These are phyloP conservation scores for Napeogenes sylphis DNA, from an alignment of 2,888 invertebrate genomes.

Conservation along the genomic window DNA sequence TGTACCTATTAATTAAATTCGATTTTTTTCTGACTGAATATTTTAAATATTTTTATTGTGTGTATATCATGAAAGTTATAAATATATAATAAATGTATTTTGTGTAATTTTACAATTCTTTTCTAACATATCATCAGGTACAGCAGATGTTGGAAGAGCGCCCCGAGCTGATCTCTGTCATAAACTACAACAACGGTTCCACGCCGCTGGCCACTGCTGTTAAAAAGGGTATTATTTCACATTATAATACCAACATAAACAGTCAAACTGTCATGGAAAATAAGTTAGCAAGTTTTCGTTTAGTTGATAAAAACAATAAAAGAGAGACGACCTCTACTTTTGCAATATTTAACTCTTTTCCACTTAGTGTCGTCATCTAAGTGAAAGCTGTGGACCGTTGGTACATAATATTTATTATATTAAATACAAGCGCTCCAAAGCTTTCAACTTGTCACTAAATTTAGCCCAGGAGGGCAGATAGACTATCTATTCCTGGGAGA, in stretches of 20 bases:
- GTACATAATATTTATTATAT: neutral
- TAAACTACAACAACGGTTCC: conserved; percentile 65
- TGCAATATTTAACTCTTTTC: too few species aligned
- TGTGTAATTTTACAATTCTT: too few species aligned
- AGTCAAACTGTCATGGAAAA: too few species aligned
- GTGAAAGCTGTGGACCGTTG: neutral
- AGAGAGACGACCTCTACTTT: too few species aligned
- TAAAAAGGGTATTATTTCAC: conserved; percentile 49
- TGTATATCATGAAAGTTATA: too few species aligned
- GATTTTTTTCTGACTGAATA: too few species aligned
- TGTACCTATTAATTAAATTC: too few species aligned
- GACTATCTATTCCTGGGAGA: conserved; percentile 1
- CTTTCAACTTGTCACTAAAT: neutral
- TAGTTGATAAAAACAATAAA: too few species aligned
- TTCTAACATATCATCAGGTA: conserved; percentile 39
- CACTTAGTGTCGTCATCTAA: too few species aligned
- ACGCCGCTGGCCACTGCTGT: conserved; percentile 76
- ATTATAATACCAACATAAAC: neutral
- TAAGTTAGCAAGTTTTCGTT: too few species aligned
- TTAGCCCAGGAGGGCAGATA: neutral
- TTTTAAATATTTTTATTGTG: too few species aligned
- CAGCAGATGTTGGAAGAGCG: conserved; percentile 66
- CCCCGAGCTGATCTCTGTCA: conserved; percentile 63
- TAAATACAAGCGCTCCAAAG: neutral
- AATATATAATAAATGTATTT: too few species aligned